Evolutionary conservation across 2,888 invertebrate species (phyloP), one percentile per base, ranked within the genome.

Genomic region (Athalia rosae): DNA sequence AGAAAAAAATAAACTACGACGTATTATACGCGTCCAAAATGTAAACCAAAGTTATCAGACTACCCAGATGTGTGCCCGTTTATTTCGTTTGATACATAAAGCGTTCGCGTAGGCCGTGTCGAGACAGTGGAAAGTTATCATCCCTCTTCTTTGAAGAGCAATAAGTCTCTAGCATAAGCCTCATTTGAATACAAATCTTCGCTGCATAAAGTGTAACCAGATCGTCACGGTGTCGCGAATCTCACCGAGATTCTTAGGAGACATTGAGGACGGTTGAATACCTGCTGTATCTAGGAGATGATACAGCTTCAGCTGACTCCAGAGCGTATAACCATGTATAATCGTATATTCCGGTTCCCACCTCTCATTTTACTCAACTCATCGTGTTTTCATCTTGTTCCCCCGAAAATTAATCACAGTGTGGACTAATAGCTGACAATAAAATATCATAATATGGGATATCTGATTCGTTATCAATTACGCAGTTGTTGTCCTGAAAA

Each of bases 121-220:
- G 58, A 67, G 71, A 56, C 45, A 43, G 58, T 45, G n/a, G 5
- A 45, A 69, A 43, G 41, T 28, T n/a, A 45, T 58, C 58, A 45
- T 58, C 58, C 43, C 13, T 71, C 56, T 71, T 58, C 13, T 43
- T 9, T 45, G 45, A 71, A 56, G 56, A 58, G 56, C 50, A 58
- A 67, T 28, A 28, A 28, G 28, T 28, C 28, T 58, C 45, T 71
- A 43, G 71, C 56, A 28, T n/a, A 58, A 71, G 71, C 7, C 58
- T 58, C 71, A 58, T 71, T 71, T 58, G 56, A 58, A 41, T 71
- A 58, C 13, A 58, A 58, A 56, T 71, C 71, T 13, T 58, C n/a
- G 28, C 28, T 28, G 28, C 28, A 45, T n/a, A 28, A 56, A n/a
- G 41, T 11, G 67, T 53, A 15, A 48, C 15, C 67, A 11, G 28